Evolutionary conservation across 2,888 invertebrate genomes (phyloP).

Genomic region (Drosophila phalerata): DNA sequence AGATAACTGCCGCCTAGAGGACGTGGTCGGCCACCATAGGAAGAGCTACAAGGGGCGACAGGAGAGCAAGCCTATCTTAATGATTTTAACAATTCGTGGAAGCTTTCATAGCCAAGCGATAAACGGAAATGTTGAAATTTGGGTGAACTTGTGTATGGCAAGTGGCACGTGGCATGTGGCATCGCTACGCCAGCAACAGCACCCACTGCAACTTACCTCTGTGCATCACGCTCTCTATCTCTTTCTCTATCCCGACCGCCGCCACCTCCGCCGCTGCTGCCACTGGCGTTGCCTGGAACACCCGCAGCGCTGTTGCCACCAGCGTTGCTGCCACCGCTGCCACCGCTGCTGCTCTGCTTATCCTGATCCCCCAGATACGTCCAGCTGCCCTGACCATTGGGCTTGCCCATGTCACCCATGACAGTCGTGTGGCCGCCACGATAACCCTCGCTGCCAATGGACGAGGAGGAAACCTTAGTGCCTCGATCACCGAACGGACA

Average conservation of each 20-base stretch:
- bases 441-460: constrained; percentile 73
- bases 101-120: neutral
- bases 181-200: neutral
- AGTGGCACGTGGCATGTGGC: constrained; percentile 15
- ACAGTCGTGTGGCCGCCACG: constrained; percentile 66
- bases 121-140: neutral
- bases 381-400: constrained; percentile 65
- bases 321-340: constrained; percentile 30
- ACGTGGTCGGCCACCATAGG: constrained; percentile 84
- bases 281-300: constrained; percentile 30
- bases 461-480: constrained; percentile 73
- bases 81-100: constrained; percentile 74
- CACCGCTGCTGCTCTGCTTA: constrained; percentile 58
- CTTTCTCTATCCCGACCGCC: constrained; percentile 40
- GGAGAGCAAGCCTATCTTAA: constrained; percentile 84
- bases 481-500: constrained; percentile 70
- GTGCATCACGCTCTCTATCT: constrained; percentile 64
- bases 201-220: constrained; percentile 81
- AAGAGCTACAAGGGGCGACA: constrained; percentile 85
- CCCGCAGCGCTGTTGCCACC: constrained; percentile 42
- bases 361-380: constrained; percentile 80
- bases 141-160: constrained; percentile 4
- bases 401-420: constrained; percentile 54
- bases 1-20: constrained; percentile 85
- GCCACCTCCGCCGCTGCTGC: constrained; percentile 47